These are phyloP conservation scores for Scyliorhinus canicula DNA, from an alignment of 2,797 vertebrate genomes.

Conservation along the genomic window DNA sequence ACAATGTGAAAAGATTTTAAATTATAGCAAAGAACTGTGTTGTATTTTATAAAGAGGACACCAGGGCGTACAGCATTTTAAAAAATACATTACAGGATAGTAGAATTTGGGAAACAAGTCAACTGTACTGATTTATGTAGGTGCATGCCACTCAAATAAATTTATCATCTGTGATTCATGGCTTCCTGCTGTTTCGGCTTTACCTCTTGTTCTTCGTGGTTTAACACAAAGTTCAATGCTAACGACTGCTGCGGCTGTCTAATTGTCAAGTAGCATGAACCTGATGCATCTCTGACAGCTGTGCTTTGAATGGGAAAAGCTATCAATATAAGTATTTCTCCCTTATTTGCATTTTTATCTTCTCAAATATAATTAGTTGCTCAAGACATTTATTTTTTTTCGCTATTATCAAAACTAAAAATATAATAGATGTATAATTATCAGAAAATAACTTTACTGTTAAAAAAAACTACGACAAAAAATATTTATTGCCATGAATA, in stretches of 20 bases:
- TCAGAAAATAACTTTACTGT: neutral
- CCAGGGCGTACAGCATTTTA: too few species aligned
- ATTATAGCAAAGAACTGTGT: neutral
- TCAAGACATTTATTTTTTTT: conserved; percentile 4
- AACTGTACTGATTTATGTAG: neutral
- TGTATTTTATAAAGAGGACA: neutral
- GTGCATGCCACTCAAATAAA: neutral
- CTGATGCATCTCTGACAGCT: neutral
- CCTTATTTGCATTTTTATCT: neutral
- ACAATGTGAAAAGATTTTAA: neutral
- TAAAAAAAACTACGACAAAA: conserved; percentile 17
- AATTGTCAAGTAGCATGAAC: neutral
- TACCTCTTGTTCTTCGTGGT: conserved; percentile 11
- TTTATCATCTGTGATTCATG: neutral
- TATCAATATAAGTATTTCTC: neutral
- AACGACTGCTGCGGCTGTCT: neutral
- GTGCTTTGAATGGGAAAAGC: neutral
- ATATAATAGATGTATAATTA: neutral
- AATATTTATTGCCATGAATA: neutral
- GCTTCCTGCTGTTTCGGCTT: neutral
- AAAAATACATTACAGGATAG: neutral
- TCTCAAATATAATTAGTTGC: neutral
- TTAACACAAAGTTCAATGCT: conserved; percentile 31
- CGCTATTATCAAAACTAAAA: neutral
- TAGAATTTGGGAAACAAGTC: conserved; percentile 7